phyloP scores from a whole-genome alignment of 1,140 invertebrate species.

The Choristoneura fumiferana region DNA sequence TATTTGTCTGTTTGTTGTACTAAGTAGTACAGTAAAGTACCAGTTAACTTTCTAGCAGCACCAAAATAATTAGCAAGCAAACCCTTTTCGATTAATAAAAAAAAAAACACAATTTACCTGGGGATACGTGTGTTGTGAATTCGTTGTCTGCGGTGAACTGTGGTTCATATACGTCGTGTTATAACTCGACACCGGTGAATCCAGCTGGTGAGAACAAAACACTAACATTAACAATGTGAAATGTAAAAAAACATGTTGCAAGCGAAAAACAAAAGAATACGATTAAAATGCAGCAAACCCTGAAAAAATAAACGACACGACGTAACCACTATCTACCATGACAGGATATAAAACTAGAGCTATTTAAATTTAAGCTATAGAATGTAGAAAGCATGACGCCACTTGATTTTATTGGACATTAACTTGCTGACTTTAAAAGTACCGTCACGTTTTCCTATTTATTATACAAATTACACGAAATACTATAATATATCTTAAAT shows the following conservation, averaged over 20 bases:
- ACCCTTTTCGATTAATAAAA: no score
- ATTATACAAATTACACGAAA: no score
- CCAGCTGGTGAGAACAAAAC: constrained; percentile 47
- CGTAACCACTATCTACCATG: constrained; percentile 24
- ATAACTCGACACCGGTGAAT: constrained; percentile 62
- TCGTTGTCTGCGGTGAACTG: constrained; percentile 65
- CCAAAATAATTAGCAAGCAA: no score
- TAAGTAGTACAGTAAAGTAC: no score
- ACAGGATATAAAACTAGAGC: constrained; percentile 25
- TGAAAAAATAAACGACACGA: constrained; percentile 37
- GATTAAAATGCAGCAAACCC: constrained; percentile 41
- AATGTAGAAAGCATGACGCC: background rate
- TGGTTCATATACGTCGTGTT: constrained; percentile 68
- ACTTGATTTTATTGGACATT: background rate
- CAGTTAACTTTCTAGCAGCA: no score
- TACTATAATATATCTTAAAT: no score
- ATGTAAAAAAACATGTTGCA: constrained; percentile 11
- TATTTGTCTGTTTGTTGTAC: no score
- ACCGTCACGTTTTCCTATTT: no score
- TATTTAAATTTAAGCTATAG: constrained; percentile 19
- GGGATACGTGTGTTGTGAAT: constrained; percentile 62
- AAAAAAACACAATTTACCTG: no score
- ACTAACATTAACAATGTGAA: constrained; percentile 17
- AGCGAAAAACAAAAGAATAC: constrained; percentile 36
- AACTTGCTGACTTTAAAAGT: no score